A percentile compares a stretch with the other conserved stretches of the same genome.
phyloP scores from a whole-genome alignment of 2,888 invertebrate species.

The Dioctria rufipes region DNA sequence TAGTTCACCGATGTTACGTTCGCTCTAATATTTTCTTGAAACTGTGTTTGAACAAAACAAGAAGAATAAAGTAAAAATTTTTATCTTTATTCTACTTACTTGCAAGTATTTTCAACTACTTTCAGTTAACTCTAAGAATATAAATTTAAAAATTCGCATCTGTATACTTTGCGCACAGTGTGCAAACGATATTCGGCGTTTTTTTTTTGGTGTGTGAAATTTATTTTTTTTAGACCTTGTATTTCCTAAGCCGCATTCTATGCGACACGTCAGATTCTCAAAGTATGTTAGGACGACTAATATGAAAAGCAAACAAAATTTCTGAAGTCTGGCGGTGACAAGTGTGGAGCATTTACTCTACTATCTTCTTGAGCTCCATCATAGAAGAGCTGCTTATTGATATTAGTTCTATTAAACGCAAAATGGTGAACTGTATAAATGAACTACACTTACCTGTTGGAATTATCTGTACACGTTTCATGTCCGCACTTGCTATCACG shows the following conservation, averaged over 20 bases:
- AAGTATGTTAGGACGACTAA: constrained; percentile 28
- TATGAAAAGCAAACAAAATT: constrained; percentile 33
- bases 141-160: no score
- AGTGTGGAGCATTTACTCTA: constrained; percentile 36
- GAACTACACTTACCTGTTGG: background rate
- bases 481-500: constrained; percentile 34
- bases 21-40: no score
- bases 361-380: constrained; percentile 34
- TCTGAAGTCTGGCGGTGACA: constrained; percentile 8
- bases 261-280: constrained; percentile 8
- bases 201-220: background rate
- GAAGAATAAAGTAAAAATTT: no score
- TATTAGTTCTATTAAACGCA: background rate
- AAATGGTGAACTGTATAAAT: background rate
- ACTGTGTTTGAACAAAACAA: no score
- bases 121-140: no score
- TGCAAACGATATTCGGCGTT: background rate
- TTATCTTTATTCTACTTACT: no score
- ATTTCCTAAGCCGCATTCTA: background rate
- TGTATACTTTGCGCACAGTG: no score
- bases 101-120: no score
- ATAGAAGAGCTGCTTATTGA: background rate
- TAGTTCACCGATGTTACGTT: no score
- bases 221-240: constrained; percentile 18
- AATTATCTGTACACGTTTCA: constrained; percentile 43